Base-by-base conservation (phyloP, 2,113 vertebrate genomes). In the Motacilla alba region DNA sequence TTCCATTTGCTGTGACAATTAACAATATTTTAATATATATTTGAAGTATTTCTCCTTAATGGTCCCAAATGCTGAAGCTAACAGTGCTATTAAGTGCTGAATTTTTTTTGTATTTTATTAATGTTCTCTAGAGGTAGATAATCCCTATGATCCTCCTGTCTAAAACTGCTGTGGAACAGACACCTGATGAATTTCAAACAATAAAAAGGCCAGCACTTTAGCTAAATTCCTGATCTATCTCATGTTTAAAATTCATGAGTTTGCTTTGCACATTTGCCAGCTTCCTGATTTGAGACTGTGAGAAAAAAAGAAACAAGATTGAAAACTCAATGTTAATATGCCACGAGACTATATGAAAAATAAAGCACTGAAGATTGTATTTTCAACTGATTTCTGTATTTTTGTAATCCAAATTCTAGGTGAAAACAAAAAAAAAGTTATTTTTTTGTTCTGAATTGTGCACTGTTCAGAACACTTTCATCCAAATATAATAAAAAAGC, bases 101-200 rank as follows among this genome's bases (percentile, higher is more conserved):
- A 62, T 28, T 67, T 64, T 84, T 90, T 87, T 89, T 4, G 3
- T 37, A 27, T 55, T 74, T 94, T 94, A 73, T 72, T 94, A 83
- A 95, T 77, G 63, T 75, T 95, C 73, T 69, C 28, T 87, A 52
- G 70, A 95, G 52, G 49, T 56, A 74, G 78, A 58, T 92, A 95
- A 95, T 95, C 83, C 76, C 35, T 87, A 8, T 75, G 47, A 94
- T 74, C 68, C 39, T 56, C 35, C 68, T 83, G 35, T 39, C 33
- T 91, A 14, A 91, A 87, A 84, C 26, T 70, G 53, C 41, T 92
- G 79, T 56, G 94, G 83, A 97, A 94, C 28, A 76, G 69, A 86
- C 53, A 92, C 64, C 46, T 86, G 90, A 92, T 97, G 91, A 94
- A 96, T 97, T 94, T 74, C 79, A 81, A 96, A 90, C 43, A 89